Evolutionary conservation across 2,113 vertebrate genomes (phyloP), one percentile per base, ranked within the genome.

Genomic region (Sorex fumeus): DNA sequence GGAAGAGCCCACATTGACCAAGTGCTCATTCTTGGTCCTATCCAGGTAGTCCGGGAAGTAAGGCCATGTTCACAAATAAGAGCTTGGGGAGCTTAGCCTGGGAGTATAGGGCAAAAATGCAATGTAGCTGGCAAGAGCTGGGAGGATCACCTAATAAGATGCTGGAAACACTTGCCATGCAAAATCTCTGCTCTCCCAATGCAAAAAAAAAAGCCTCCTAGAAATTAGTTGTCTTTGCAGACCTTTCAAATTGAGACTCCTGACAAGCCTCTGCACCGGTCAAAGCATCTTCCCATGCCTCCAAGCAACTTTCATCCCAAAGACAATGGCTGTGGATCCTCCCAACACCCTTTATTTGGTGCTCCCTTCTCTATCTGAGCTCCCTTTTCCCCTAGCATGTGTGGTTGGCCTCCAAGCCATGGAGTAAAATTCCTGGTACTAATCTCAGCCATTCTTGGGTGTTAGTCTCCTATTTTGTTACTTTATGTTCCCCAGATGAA

Each of bases 321-420:
- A 57, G 0, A 15, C 11, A 50, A 6, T 8, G 13, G 13, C 0
- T 23, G 34, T 28, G 12, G 19, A n/a, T n/a, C n/a, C n/a, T n/a
- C n/a, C n/a, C n/a, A n/a, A n/a, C n/a, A n/a, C n/a, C n/a, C n/a
- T n/a, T n/a, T n/a, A n/a, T n/a, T n/a, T n/a, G n/a, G n/a, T n/a
- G n/a, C n/a, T n/a, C n/a, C n/a, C n/a, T n/a, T n/a, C n/a, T n/a
- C n/a, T n/a, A n/a, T n/a, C n/a, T n/a, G n/a, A n/a, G n/a, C n/a
- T n/a, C n/a, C n/a, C n/a, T n/a, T n/a, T n/a, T n/a, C n/a, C n/a
- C n/a, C n/a, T n/a, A n/a, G n/a, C n/a, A n/a, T n/a, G n/a, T n/a
- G n/a, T n/a, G n/a, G n/a, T n/a, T n/a, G n/a, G n/a, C n/a, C n/a
- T n/a, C n/a, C n/a, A n/a, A n/a, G n/a, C n/a, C n/a, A n/a, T n/a